Evolutionary conservation across 2,113 vertebrate species (phyloP).

Genomic region (human (Homo sapiens)): GRCh38 chr4:45087001-45087500

Average conservation of each 20-base stretch:
- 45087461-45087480: neutral
- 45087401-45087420: neutral
- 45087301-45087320: neutral
- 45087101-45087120: neutral
- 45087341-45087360: neutral
- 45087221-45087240: neutral
- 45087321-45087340: neutral
- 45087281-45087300: neutral
- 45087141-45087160: neutral
- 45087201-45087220: neutral
- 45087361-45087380: neutral
- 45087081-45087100: conserved; percentile 17
- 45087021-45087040: conserved; percentile 23
- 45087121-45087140: conserved; percentile 34
- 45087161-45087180: neutral
- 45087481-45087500: neutral
- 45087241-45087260: conserved; percentile 33
- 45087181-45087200: conserved; percentile 30
- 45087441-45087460: neutral
- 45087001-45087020: conserved; percentile 65
- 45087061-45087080: conserved; percentile 35
- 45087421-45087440: neutral
- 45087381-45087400: neutral
- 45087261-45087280: conserved; percentile 28
- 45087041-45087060: conserved; percentile 40